Base-by-base conservation (phyloP, 2,113 vertebrate genomes). In the Epinephelus cyanopodus region DNA sequence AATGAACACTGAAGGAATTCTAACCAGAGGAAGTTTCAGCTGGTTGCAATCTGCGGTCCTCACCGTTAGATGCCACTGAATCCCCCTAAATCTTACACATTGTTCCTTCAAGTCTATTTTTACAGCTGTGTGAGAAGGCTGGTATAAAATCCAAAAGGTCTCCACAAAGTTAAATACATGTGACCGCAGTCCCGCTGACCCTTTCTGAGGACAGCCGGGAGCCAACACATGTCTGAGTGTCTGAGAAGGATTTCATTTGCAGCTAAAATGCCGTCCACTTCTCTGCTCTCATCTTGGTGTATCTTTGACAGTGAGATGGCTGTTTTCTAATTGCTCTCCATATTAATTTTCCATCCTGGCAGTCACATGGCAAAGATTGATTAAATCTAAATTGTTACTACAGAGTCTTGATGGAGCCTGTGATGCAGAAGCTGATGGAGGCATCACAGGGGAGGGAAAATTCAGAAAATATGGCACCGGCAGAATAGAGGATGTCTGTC, bases 331-430 rank as follows among this genome's bases (percentile, higher is more conserved):
- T 94, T 93, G 91, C 88, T 85, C 86, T 93, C 84, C 80, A 90
- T 90, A 90, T 94, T 90, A 82, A 95, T 93, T 94, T 93, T 90
- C 86, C 90, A 86, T 91, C 84, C 92, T 92, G 87, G 84, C 90
- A 93, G 93, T 89, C 92, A 84, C 87, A 87, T 90, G 89, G 89
- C 89, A 93, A 91, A 93, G 87, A 87, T 83, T 91, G 90, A 91
- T 92, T 90, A 92, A 86, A 93, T 91, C 89, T 89, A 90, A 94
- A 93, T 90, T 93, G 90, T 86, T 85, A 78, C 87, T 83, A 88
- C 89, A 87, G 87, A 77, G 87, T 85, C 80, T 80, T 82, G 85
- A 92, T 90, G 82, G 83, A 90, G 83, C 68, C 74, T 77, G 77
- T 86, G 90, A 91, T 88, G 88, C 86, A 86, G 76, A 86, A 80